Evolutionary conservation across 2,113 vertebrate species (phyloP), one percentile per base, ranked within the genome.

Genomic region (Phaethon lepturus): DNA sequence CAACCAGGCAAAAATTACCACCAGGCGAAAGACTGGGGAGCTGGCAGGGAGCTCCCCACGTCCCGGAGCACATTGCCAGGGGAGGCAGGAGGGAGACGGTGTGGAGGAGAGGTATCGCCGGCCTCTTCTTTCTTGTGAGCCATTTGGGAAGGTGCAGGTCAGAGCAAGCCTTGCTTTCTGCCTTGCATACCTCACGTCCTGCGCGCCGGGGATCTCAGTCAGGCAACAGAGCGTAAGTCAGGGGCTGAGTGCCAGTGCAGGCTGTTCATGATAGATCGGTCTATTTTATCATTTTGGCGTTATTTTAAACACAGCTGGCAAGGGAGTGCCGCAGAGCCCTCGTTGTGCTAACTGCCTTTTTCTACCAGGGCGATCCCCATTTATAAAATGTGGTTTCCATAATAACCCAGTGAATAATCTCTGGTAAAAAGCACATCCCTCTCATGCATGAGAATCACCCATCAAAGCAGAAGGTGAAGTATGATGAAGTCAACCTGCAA

Each of bases 51-150:
- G 44, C 31, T 88, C 18, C 22, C 50, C 35, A 17, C 1, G 3
- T 66, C 71, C 74, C 9, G 1, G 52, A 74, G 53, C 0, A 0
- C 14, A 8, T 23, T 55, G 13, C 45, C 0, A 0, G n/a, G 58
- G 62, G 56, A 76, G 19, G 45, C 31, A 84, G 66, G 74, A 59
- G 28, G n/a, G 28, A 85, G 35, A 44, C 3, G 1, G 47, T 22
- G 55, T 1, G 2, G 45, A 91, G 50, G 15, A 33, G 47, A 78
- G n/a, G 24, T 18, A 53, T 58, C 91, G 60, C 15, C 42, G 64
- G 58, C 22, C 52, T 52, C 55, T 42, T 35, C 24, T 60, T 40
- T 69, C 82, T 66, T 38, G 13, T 9, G 64, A 86, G 64, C 52
- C 19, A 5, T 38, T 60, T 64, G 47, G 35, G 47, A 78, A 28